Conservation (phyloP, 2,888 invertebrate species). For the Ennomos fuscantarius region DNA sequence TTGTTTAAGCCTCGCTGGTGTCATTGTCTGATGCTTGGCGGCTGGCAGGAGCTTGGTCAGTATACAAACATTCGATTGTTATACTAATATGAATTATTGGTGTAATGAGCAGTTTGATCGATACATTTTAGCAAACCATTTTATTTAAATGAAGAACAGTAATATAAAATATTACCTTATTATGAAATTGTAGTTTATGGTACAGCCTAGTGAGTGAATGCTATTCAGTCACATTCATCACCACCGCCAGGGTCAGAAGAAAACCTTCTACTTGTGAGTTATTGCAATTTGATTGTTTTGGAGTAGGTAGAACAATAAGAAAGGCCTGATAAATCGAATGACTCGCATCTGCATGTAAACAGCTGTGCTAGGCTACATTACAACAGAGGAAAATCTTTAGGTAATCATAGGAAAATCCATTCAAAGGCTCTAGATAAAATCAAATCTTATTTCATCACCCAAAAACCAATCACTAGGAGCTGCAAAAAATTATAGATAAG, state of each 20-base stretch:
- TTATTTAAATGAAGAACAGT: neutral
- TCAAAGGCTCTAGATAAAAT: too few relatives aligned
- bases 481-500: too few relatives aligned
- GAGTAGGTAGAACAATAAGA: conserved; percentile 16
- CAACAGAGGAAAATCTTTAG: too few relatives aligned
- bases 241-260: conserved; percentile 5
- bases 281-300: conserved; percentile 18
- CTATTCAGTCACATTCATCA: conserved; percentile 2
- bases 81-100: conserved; percentile 4
- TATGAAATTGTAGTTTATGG: too few relatives aligned
- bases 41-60: neutral
- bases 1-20: neutral
- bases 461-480: too few relatives aligned
- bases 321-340: conserved; percentile 9
- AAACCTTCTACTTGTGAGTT: conserved; percentile 11
- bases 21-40: conserved; percentile 9
- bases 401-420: too few relatives aligned
- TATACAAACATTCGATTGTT: conserved; percentile 18
- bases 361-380: too few relatives aligned
- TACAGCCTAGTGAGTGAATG: too few relatives aligned
- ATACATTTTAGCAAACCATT: neutral
- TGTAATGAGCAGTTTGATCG: conserved; percentile 5
- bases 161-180: neutral
- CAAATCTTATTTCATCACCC: too few relatives aligned
- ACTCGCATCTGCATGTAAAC: neutral